Conservation (phyloP, 2,797 vertebrate genomes). For the Helicolenus hilgendorfi region DNA sequence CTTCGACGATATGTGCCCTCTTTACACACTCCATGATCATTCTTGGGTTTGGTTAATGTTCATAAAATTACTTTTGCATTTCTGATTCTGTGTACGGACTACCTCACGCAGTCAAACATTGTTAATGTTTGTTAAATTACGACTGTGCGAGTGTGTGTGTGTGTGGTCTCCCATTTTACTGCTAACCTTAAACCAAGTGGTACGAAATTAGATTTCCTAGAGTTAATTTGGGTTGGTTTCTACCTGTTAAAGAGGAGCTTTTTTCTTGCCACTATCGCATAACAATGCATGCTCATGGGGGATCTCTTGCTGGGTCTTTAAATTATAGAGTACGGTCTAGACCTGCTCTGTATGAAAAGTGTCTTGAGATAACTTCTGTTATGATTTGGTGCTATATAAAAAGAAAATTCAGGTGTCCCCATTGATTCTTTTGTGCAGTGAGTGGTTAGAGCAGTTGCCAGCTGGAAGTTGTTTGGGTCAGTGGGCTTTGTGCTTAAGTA, state of each 20-base stretch:
- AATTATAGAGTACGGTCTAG: too few relatives aligned
- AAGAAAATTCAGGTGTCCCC: neutral
- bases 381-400: too few relatives aligned
- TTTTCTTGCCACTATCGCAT: too few relatives aligned
- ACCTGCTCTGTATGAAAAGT: too few relatives aligned
- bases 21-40: neutral
- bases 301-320: too few relatives aligned
- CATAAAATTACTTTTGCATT: neutral
- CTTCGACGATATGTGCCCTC: neutral
- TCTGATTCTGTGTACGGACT: neutral
- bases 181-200: neutral
- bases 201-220: neutral
- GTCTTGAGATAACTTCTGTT: too few relatives aligned
- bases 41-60: neutral
- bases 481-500: neutral
- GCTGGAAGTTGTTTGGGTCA: conserved; percentile 14
- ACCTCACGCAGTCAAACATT: neutral
- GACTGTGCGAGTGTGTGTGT: too few relatives aligned
- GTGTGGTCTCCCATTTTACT: neutral
- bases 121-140: neutral
- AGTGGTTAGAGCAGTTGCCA: neutral
- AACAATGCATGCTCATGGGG: too few relatives aligned
- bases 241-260: too few relatives aligned
- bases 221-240: neutral
- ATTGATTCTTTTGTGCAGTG: conserved; percentile 16